phyloP scores from a whole-genome alignment of 30 jellyfish, hydroid and myxozoan species.

The Mastigias papua region DNA sequence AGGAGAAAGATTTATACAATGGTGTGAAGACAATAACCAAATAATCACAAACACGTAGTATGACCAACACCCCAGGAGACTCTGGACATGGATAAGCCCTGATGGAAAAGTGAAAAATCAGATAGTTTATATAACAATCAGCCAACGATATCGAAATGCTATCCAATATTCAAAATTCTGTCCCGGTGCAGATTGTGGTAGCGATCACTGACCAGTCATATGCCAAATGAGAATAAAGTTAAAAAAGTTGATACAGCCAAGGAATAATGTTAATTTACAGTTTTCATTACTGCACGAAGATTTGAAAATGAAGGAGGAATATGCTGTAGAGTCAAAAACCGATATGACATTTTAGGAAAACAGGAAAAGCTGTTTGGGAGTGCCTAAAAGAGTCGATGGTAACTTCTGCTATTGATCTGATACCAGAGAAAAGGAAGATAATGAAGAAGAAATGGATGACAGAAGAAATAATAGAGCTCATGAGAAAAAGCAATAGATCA shows the following conservation, averaged over 20 bases:
- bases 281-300: background rate
- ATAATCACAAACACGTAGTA: slow-evolving; percentile 38
- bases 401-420: background rate
- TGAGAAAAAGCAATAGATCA: background rate
- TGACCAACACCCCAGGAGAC: slow-evolving; percentile 31
- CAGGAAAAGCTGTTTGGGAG: background rate
- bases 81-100: slow-evolving; percentile 54
- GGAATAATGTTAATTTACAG: background rate
- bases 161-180: background rate
- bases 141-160: background rate
- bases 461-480: background rate
- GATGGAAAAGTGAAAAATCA: slow-evolving; percentile 39
- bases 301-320: background rate
- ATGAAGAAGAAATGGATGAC: background rate
- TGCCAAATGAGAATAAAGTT: slow-evolving; percentile 1
- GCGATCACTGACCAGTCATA: slow-evolving; percentile 36
- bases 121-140: slow-evolving; percentile 21
- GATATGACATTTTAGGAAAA: background rate
- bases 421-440: slow-evolving; percentile 2
- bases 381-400: background rate
- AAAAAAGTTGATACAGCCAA: background rate
- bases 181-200: slow-evolving; percentile 43
- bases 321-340: background rate
- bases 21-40: slow-evolving; percentile 8
- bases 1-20: slow-evolving; percentile 33